phyloP scores from a whole-genome alignment of 2,888 invertebrate genomes.

The Orgyia antiqua region DNA sequence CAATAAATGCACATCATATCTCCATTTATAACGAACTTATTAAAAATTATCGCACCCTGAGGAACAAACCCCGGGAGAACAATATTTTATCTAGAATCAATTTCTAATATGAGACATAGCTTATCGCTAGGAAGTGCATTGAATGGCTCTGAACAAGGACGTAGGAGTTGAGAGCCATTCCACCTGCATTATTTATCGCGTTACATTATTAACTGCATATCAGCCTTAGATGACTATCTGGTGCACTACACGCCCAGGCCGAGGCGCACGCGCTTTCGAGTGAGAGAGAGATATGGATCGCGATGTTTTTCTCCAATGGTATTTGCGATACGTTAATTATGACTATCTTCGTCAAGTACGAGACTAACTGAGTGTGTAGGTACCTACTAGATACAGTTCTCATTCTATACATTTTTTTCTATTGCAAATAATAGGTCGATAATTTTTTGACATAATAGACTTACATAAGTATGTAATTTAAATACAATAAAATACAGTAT shows the following conservation, averaged over 20 bases:
- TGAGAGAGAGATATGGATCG: conserved; percentile 59
- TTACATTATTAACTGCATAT: conserved; percentile 73
- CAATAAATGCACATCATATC: no score
- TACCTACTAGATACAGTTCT: no score
- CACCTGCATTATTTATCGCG: conserved; percentile 71
- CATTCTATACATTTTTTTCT: no score
- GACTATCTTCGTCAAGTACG: no score
- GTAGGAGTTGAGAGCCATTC: conserved; percentile 46
- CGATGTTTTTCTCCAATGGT: conserved; percentile 29
- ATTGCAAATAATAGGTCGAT: no score
- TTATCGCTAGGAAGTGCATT: conserved; percentile 41
- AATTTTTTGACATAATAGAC: no score
- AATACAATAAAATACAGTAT: no score
- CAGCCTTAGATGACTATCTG: conserved; percentile 67
- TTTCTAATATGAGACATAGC: conserved; percentile 47
- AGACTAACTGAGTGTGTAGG: no score
- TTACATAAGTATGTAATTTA: no score
- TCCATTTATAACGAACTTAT: no score
- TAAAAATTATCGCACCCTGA: no score
- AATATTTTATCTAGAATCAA: conserved; percentile 50
- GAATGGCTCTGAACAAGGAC: conserved; percentile 7
- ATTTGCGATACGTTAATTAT: conserved; percentile 10
- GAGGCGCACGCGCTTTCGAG: conserved; percentile 67
- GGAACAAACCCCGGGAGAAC: conserved; percentile 26
- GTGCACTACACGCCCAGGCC: conserved; percentile 57